Base-by-base conservation (phyloP, 1,140 invertebrate species). In the Nymphalis io region DNA sequence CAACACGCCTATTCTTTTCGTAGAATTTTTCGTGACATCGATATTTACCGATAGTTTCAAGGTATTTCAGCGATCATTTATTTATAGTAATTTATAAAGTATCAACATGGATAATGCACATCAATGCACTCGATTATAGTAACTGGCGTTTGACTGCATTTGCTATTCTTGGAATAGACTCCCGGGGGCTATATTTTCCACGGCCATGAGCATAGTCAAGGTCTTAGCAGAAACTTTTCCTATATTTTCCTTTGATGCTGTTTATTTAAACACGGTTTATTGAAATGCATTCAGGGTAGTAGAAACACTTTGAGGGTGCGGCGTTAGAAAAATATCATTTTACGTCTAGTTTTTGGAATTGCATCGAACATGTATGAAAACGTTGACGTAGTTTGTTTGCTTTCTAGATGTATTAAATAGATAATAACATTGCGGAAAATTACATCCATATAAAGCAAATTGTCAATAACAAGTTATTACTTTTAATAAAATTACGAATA, bases 161-260 rank as follows among this genome's bases (percentile, higher is more conserved):
- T 16, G 60, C 70, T 81, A 77, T 79, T 81, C 73, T 71, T 60
- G 70, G 73, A 80, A 75, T 73, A 76, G 59, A 73, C 48, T 74
- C 55, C 66, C 61, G 53, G 60, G 53, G 46, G 59, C 62, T 74
- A 57, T 46, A 72, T 79, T 79, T 79, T 77, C 73, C 75, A 79
- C 73, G 65, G 65, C 63, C 70, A 55, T 64, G 67, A 55, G 8
- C 58, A 62, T 21, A 61, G 48, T 74, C 74, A 82, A 82, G 74
- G 76, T 72, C 74, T 27, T 3, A 21, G 21, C 1, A 5, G 23
- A 27, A 27, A 21, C 23, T 55, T 55, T 51, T 33, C 16, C 23
- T 4, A 55, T 55, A 12, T 27, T 55, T 27, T 55, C 11, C 12
- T 44, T 44, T 44, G 4, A 15, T 15, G 13, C 11, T 15, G n/a